Base-by-base conservation (phyloP, 2,797 vertebrate genomes). In the Eupleurogrammus muticus region DNA sequence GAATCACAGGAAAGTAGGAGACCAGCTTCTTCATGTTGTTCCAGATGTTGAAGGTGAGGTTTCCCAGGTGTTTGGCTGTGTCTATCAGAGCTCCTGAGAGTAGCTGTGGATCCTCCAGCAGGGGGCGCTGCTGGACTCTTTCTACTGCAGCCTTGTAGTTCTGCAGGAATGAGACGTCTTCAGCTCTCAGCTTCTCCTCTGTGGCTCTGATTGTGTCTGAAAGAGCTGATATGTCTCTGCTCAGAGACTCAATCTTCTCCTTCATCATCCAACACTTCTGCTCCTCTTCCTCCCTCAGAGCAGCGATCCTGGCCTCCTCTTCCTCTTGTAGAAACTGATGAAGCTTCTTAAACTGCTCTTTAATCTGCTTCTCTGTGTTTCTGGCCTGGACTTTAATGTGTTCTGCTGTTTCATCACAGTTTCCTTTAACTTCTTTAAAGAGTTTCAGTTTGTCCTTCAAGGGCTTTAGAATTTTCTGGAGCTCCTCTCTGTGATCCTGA, bases 31-130 rank as follows among this genome's bases (percentile, higher is more conserved):
- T 85, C 82, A 86, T 86, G 36, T 65, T 87, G 23, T 0, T 71
- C 81, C 82, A 87, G 73, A 87, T 38, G 21, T 74, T 69, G 72
- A 77, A 69, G 69, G n/a, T 32, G 69, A 89, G 83, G 78, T 87
- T 84, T 16, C 85, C 80, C 69, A 87, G 77, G 20, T 89, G 85
- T 70, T 87, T 76, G 34, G 2, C 73, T 46, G 40, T 61, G 0
- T 89, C 74, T 13, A 86, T 83, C 53, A 89, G 84, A 59, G 77
- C 62, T 66, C 74, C 79, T 48, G 82, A 53, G 24, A 5, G 1
- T 24, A 64, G 56, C 49, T 77, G 5, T 53, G 77, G 83, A 5
- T 77, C 65, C 0, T 69, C 61, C 60, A 53, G 55, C 35, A 68
- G 66, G 51, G 23, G 19, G 52, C 5, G n/a, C 66, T 49, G 48